Conservation (phyloP, 2,113 vertebrate species). For the Sebastes schlegelii region DNA sequence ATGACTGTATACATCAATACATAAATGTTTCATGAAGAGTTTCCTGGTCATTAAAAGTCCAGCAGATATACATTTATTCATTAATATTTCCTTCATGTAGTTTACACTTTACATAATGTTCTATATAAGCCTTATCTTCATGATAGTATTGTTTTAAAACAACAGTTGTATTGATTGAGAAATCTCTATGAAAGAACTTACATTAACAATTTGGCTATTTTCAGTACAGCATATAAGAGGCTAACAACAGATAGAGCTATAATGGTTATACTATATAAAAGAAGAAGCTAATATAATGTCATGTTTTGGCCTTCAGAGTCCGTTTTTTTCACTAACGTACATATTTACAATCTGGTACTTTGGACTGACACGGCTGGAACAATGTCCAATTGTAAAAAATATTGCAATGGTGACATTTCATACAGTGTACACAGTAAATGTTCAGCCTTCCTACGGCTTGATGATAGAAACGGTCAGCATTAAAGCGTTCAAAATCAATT, state of each 20-base stretch:
- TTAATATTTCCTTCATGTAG: slow-evolving; percentile 59
- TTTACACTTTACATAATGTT: slow-evolving; percentile 27
- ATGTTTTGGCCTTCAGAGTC: not conserved
- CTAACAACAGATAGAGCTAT: not conserved
- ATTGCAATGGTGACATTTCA: slow-evolving; percentile 7
- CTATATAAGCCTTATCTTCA: not conserved
- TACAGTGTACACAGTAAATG: not conserved
- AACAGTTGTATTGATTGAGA: not conserved
- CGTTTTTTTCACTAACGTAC: slow-evolving; percentile 21
- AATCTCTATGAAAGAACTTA: not conserved
- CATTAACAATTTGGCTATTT: not conserved
- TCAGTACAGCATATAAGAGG: not conserved
- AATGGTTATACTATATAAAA: not conserved
- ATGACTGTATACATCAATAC: slow-evolving; percentile 50
- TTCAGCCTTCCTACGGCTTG: not conserved
- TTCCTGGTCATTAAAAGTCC: slow-evolving; percentile 60
- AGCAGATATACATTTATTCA: slow-evolving; percentile 64
- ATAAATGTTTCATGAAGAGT: slow-evolving; percentile 70
- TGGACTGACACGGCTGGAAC: not conserved
- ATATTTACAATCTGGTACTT: slow-evolving; percentile 45
- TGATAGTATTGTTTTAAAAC: slow-evolving; percentile 1
- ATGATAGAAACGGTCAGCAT: not conserved
- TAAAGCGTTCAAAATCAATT: not conserved
- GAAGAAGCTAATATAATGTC: not conserved
- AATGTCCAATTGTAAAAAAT: not conserved